Conservation (phyloP, 2,113 vertebrate genomes). For the Empidonax traillii region DNA sequence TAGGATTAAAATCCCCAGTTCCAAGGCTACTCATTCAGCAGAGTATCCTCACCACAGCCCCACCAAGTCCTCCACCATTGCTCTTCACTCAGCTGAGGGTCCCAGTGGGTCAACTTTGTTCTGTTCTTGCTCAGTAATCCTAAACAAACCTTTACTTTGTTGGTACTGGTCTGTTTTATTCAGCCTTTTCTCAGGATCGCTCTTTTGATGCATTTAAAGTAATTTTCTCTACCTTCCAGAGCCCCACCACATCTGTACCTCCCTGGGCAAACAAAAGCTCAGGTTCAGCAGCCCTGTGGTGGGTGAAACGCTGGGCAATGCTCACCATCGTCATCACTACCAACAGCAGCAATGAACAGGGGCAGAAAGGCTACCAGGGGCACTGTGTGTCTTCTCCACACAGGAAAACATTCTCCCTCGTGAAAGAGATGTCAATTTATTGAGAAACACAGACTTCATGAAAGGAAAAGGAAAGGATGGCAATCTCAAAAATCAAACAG, state of each 20-base stretch:
- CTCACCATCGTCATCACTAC: neutral
- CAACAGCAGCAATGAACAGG: neutral
- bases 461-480: neutral
- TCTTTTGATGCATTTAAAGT: neutral
- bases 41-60: neutral
- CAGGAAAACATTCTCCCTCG: neutral
- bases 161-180: neutral
- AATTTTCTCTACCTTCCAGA: neutral
- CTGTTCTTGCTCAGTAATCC: neutral
- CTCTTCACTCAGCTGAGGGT: neutral
- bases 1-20: neutral
- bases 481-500: neutral
- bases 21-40: neutral
- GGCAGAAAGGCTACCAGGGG: neutral
- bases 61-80: accelerated
- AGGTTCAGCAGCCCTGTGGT: neutral
- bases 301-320: neutral
- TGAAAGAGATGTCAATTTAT: neutral
- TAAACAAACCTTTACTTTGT: neutral
- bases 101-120: neutral
- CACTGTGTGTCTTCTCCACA: neutral
- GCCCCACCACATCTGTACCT: neutral
- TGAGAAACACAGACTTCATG: neutral
- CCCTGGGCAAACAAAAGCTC: neutral
- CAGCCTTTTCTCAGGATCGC: accelerated